Evolutionary conservation across 2,113 vertebrate genomes (phyloP), one percentile per base, ranked within the genome.

Genomic region (Halichoerus grypus): DNA sequence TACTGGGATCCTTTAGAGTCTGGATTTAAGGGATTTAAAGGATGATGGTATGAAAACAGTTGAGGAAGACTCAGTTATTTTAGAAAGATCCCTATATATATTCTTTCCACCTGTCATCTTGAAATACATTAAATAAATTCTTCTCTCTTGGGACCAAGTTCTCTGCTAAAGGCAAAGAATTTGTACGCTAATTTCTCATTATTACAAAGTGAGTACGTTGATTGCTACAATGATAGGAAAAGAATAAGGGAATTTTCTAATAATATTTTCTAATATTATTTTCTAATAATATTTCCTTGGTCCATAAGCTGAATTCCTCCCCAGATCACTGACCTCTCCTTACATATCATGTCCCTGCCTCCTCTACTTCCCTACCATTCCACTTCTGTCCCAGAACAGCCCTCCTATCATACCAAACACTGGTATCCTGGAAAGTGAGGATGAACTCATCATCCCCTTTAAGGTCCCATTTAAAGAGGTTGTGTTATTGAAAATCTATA

Each of bases 281-380:
- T 88, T 87, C 77, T 77, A 94, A 57, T 61, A 92, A 89, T 28
- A 94, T 77, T 86, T 49, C 65, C 33, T 83, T 39, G 22, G 82
- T 65, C 33, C 11, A 72, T 49, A 65, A 76, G 26, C 53, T 51
- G 53, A 97, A 36, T 42, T 86, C 36, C 76, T 26, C 24, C 5
- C 9, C 26, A 49, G 33, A 71, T 86, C 77, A 67, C 14, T 76
- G 49, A 69, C 21, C 5, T 49, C 28, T 89, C 11, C 33, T 88
- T 74, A 53, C 8, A 77, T 13, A 85, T 33, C 36, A 88, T 9
- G 14, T 59, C 77, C 33, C 22, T 49, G 46, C 57, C 18, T 51
- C 28, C 12, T 22, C 19, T 2, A 61, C 76, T 91, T 91, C 10
- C 36, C 55, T 65, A 42, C 26, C 46, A 84, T 57, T 80, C 13